Percentiles rank a stretch among this genome's conserved stretches.
phyloP scores from a whole-genome alignment of 64 coral and sea anemone genomes.

The Montipora capricornis region DNA sequence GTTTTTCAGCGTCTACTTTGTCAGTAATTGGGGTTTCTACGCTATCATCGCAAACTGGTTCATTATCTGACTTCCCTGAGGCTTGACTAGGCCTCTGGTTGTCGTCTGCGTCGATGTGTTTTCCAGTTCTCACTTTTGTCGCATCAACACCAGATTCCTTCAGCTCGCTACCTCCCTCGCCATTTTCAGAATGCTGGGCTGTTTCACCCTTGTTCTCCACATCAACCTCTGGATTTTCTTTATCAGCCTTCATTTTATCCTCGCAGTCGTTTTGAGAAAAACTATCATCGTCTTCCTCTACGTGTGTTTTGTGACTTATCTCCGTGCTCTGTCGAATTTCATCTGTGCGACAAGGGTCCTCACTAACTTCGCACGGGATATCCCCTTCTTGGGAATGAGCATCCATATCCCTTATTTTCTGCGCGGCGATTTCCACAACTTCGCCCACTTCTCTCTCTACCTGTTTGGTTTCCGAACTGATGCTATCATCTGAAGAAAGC shows the following conservation, averaged over 20 bases:
- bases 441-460: background rate
- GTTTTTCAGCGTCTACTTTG: background rate
- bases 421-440: background rate
- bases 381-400: background rate
- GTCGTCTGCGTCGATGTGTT: background rate
- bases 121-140: background rate
- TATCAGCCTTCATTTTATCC: background rate
- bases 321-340: background rate
- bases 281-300: background rate
- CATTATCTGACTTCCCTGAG: background rate
- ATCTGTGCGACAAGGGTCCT: background rate
- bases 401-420: background rate
- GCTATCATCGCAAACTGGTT: background rate
- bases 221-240: background rate
- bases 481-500: background rate
- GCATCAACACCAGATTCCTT: background rate
- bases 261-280: background rate
- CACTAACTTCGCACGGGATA: background rate
- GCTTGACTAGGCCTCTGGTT: background rate
- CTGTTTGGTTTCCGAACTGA: conserved; percentile 1
- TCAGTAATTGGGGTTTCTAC: background rate
- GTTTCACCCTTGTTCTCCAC: background rate
- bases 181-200: background rate
- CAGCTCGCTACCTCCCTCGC: background rate
- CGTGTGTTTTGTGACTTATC: background rate